Evolutionary conservation across 2,888 invertebrate species (phyloP).

Genomic region (Notocelia uddmanniana): DNA sequence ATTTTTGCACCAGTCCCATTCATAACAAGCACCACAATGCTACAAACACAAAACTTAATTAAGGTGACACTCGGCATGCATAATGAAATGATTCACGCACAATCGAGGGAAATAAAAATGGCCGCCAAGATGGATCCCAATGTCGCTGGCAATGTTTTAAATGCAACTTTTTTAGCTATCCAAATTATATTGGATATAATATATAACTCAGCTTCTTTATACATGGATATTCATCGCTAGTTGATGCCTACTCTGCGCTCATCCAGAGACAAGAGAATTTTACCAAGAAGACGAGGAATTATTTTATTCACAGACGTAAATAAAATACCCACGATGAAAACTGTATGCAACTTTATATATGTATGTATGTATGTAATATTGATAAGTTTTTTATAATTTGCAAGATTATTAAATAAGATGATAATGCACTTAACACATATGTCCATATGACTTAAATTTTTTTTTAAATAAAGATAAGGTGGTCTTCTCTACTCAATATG

Average conservation of each 20-base stretch:
- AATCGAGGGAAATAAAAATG: constrained; percentile 57
- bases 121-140: constrained; percentile 44
- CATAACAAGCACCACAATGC: constrained; percentile 75
- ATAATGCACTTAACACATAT: not conserved
- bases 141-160: constrained; percentile 33
- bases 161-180: constrained; percentile 19
- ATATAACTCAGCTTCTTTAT: not conserved
- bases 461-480: constrained; percentile 14
- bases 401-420: constrained; percentile 12
- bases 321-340: no score
- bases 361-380: no score
- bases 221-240: no score
- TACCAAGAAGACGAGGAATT: not conserved
- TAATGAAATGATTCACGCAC: constrained; percentile 80
- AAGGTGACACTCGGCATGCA: constrained; percentile 79
- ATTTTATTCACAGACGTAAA: not conserved
- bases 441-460: not conserved
- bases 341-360: not conserved
- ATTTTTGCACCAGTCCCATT: constrained; percentile 59
- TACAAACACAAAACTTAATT: constrained; percentile 80
- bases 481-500: constrained; percentile 16
- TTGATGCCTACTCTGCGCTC: not conserved
- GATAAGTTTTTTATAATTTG: not conserved
- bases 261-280: not conserved
- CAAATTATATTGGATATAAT: not conserved